Percentiles rank a stretch among this genome's conserved stretches.
phyloP scores from a whole-genome alignment of 2,797 vertebrate species.

The Rhinella marina region DNA sequence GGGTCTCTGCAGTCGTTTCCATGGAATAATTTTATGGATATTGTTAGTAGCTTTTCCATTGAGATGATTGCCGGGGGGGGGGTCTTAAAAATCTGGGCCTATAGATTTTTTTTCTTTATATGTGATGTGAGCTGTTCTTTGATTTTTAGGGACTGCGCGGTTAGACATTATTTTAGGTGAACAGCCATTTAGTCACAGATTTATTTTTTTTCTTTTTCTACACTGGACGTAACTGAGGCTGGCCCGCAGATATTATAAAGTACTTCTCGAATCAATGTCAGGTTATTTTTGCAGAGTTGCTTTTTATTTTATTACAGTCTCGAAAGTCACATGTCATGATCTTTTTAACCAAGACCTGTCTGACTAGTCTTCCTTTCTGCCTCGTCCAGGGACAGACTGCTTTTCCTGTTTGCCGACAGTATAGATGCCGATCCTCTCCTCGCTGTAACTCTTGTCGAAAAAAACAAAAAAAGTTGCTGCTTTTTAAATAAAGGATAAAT shows the following conservation, averaged over 20 bases:
- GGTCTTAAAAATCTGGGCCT: too few relatives aligned
- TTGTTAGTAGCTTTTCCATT: too few relatives aligned
- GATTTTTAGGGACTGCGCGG: not conserved
- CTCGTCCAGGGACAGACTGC: not conserved
- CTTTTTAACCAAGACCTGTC: not conserved
- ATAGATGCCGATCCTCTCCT: slow-evolving; percentile 15
- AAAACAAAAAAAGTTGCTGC: slow-evolving; percentile 49
- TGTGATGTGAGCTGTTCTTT: not conserved
- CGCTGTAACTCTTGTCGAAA: slow-evolving; percentile 5
- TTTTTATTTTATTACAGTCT: slow-evolving; percentile 32
- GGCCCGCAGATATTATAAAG: slow-evolving; percentile 46
- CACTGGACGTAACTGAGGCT: slow-evolving; percentile 60
- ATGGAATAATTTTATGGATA: too few relatives aligned
- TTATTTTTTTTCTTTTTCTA: slow-evolving; percentile 49
- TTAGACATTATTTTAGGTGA: not conserved
- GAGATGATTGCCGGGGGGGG: too few relatives aligned
- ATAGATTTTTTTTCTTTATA: too few relatives aligned
- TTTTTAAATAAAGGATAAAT: slow-evolving; percentile 48
- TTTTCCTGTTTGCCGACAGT: not conserved
- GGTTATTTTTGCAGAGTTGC: not conserved
- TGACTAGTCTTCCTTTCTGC: slow-evolving; percentile 43
- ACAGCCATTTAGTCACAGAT: not conserved
- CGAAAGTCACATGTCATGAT: not conserved
- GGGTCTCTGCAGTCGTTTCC: too few relatives aligned
- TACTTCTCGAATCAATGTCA: slow-evolving; percentile 4